phyloP scores from a whole-genome alignment of 2,888 invertebrate species.

The Rhimphoctona megacephalus region DNA sequence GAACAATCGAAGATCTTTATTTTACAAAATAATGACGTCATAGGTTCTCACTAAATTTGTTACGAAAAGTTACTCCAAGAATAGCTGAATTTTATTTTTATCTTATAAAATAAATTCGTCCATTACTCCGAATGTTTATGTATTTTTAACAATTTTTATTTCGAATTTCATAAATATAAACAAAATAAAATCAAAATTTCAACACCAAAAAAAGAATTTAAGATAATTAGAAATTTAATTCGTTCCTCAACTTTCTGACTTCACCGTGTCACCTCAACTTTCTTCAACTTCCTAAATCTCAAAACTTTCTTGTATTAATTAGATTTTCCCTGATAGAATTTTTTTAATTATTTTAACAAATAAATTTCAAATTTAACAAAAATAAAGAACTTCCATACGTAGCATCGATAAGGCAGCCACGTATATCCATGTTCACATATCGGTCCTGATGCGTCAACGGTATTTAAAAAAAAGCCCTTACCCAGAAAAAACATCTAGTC shows the following conservation, averaged over 20 bases:
- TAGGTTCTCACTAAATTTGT: neutral
- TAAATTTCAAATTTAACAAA: neutral
- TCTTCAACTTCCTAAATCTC: neutral
- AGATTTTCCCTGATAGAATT: neutral
- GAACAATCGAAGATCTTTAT: neutral
- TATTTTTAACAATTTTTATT: neutral
- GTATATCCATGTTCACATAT: neutral
- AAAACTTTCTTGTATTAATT: neutral
- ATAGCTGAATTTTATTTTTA: too few relatives aligned
- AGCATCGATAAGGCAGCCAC: neutral
- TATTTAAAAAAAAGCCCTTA: neutral
- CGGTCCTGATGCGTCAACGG: neutral
- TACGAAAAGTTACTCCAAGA: too few relatives aligned
- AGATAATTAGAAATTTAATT: too few relatives aligned
- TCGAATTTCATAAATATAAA: neutral
- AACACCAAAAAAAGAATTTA: too few relatives aligned
- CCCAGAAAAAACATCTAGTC: too few relatives aligned
- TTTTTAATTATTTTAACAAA: neutral
- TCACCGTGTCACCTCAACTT: too few relatives aligned
- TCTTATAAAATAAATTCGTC: neutral
- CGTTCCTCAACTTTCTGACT: too few relatives aligned
- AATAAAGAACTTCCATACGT: neutral
- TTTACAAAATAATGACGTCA: neutral
- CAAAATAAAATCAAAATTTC: too few relatives aligned
- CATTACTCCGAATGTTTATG: neutral